Conservation (phyloP, 2,113 vertebrate genomes). For the Lagenorhynchus albirostris region DNA sequence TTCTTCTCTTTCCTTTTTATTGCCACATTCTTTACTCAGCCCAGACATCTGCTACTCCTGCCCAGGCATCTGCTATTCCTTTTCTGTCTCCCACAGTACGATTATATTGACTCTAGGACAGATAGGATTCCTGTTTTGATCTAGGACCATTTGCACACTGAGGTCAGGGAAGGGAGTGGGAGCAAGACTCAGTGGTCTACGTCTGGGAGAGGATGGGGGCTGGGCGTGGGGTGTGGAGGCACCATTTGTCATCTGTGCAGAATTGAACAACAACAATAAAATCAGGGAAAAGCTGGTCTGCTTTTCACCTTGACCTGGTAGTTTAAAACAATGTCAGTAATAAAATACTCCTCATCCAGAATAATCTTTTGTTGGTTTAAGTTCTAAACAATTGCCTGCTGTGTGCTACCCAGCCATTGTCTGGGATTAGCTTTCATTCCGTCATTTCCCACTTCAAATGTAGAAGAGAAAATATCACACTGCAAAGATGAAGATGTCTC, state of each 20-base stretch:
- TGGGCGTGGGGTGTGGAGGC: too few relatives aligned
- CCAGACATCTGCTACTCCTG: not conserved
- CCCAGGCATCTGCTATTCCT: not conserved
- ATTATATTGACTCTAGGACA: not conserved
- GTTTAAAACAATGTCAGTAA: not conserved
- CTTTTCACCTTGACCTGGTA: not conserved
- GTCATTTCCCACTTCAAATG: not conserved
- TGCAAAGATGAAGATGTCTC: not conserved
- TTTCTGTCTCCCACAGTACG: not conserved
- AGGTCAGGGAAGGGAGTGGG: not conserved
- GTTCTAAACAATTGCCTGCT: not conserved
- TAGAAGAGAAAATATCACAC: not conserved
- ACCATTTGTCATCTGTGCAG: not conserved
- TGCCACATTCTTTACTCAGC: not conserved
- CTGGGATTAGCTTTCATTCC: not conserved
- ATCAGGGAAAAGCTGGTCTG: not conserved
- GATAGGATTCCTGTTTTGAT: not conserved
- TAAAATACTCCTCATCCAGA: not conserved
- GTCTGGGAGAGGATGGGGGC: rapidly evolving
- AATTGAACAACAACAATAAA: not conserved
- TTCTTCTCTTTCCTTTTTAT: not conserved
- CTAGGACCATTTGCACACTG: too few relatives aligned
- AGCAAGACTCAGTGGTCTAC: not conserved
- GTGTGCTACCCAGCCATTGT: not conserved
- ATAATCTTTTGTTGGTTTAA: not conserved